Percentiles rank a stretch among this genome's conserved stretches.
Conservation (phyloP, 2,888 invertebrate genomes). For the Tetropium fuscum region DNA sequence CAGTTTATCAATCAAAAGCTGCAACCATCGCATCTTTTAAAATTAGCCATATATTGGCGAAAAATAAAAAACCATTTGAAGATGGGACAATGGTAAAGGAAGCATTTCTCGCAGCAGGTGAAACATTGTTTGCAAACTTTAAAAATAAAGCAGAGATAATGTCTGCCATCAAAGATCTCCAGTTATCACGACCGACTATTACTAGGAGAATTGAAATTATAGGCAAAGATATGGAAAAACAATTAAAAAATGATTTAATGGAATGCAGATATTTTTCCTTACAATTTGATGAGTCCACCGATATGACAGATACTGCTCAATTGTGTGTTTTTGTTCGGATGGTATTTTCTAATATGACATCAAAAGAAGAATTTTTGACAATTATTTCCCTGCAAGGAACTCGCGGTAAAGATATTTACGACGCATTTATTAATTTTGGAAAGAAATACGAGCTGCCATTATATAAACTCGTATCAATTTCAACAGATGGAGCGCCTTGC, state of each 20-base stretch:
- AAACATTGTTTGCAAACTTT: conserved; percentile 11
- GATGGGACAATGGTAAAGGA: too few relatives aligned
- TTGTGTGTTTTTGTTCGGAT: conserved; percentile 23
- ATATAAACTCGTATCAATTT: conserved; percentile 12
- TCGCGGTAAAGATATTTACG: conserved; percentile 19
- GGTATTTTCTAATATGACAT: conserved; percentile 16
- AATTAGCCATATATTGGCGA: conserved; percentile 21
- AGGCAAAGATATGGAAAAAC: conserved; percentile 3
- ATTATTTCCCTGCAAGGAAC: conserved; percentile 21
- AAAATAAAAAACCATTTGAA: too few relatives aligned
- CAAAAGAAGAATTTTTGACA: conserved; percentile 24
- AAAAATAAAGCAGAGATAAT: too few relatives aligned
- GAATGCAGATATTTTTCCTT: conserved; percentile 25
- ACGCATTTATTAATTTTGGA: conserved; percentile 1
- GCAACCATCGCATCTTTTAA: conserved; percentile 17
- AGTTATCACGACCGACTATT: conserved; percentile 20
- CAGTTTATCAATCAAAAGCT: conserved; percentile 10
- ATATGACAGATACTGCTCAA: conserved; percentile 24
- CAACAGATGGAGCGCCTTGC: conserved; percentile 14
- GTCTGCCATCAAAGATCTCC: conserved; percentile 23
- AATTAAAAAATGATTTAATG: conserved; percentile 22
- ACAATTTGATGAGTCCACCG: conserved; percentile 24
- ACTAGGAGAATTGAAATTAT: conserved; percentile 26
- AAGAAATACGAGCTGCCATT: conserved; percentile 6
- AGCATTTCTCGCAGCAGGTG: conserved; percentile 17